Conservation (phyloP, 2,797 vertebrate genomes). For the Bovichtus diacanthus region DNA sequence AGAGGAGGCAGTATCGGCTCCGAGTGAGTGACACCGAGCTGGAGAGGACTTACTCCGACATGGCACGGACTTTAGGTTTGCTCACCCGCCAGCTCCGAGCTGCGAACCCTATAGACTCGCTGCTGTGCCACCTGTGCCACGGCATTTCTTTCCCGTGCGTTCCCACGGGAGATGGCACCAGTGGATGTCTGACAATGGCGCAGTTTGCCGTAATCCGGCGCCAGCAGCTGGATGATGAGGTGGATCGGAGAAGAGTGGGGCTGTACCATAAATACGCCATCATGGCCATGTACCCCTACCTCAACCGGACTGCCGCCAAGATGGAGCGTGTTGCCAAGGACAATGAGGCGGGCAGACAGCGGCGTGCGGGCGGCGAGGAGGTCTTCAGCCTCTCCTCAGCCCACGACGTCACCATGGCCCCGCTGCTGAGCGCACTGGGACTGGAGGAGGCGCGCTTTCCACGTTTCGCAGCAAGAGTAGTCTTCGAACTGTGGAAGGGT, state of each 20-base stretch:
- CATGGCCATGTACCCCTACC: constrained; percentile 92
- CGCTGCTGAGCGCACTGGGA: constrained; percentile 94
- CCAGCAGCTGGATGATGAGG: constrained; percentile 94
- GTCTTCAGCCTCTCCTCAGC: constrained; percentile 92
- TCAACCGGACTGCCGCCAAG: constrained; percentile 90
- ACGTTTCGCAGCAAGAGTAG: constrained; percentile 93
- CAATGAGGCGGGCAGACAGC: constrained; percentile 39
- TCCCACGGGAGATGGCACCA: constrained; percentile 60
- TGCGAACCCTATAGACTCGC: constrained; percentile 94
- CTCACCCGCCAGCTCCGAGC: constrained; percentile 91
- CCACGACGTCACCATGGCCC: constrained; percentile 95
- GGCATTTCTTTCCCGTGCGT: constrained; percentile 92
- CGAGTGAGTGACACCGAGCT: constrained; percentile 87
- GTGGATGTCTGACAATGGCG: constrained; percentile 86
- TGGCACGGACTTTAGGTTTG: constrained; percentile 91
- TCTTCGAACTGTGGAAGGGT: constrained; percentile 96
- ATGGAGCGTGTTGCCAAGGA: constrained; percentile 86
- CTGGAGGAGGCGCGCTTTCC: constrained; percentile 92
- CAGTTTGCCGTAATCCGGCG: constrained; percentile 94
- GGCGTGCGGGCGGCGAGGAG: constrained; percentile 83
- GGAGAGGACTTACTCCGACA: constrained; percentile 90
- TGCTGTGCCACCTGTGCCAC: constrained; percentile 96
- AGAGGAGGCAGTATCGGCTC: constrained; percentile 92
- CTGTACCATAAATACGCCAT: constrained; percentile 92
- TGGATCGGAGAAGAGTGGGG: constrained; percentile 88